Evolutionary conservation across 2,113 vertebrate species (phyloP), one percentile per base, ranked within the genome.

Genomic region (Aythya baeri): DNA sequence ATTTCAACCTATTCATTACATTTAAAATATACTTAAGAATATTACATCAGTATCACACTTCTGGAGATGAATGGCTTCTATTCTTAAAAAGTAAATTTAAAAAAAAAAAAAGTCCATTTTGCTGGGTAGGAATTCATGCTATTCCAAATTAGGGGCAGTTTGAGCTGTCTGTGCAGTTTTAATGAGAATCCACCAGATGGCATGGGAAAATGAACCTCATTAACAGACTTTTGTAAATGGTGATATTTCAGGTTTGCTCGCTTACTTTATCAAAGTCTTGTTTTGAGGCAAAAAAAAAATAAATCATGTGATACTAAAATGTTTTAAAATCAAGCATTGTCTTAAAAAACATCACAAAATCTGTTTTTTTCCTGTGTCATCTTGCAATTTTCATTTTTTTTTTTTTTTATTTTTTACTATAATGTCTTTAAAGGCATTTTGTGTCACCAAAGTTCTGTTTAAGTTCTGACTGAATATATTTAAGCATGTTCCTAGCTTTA

Each of bases 161-260:
- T 75, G 76, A 83, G 36, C 31, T 36, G 12, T 55, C 75, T 63
- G 5, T 82, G 86, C 34, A 91, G 73, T 82, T 80, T 86, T 78
- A 90, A 88, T 50, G 31, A 88, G 66, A 86, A 88, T 82, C 77
- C 86, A 96, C 77, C 54, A 94, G 93, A 88, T 86, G 86, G 83
- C 88, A 91, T 6, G 76, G 44, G 65, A 91, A 82, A 95, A 91
- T 34, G 70, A 85, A 83, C 27, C 18, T 75, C 22, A 44, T 76
- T 52, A 63, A 54, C 1, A 68, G 26, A 63, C 41, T 12, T 85
- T 41, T 8, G 25, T 70, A n/a, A 59, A 59, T 41, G 11, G 52
- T 32, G 14, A 17, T n/a, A 23, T 20, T 67, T 80, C 66, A 44
- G 23, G 7, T 21, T 75, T 66, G 14, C 29, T 71, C 14, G 4